phyloP scores from a whole-genome alignment of 2,113 vertebrate species.

The Alethe diademata region DNA sequence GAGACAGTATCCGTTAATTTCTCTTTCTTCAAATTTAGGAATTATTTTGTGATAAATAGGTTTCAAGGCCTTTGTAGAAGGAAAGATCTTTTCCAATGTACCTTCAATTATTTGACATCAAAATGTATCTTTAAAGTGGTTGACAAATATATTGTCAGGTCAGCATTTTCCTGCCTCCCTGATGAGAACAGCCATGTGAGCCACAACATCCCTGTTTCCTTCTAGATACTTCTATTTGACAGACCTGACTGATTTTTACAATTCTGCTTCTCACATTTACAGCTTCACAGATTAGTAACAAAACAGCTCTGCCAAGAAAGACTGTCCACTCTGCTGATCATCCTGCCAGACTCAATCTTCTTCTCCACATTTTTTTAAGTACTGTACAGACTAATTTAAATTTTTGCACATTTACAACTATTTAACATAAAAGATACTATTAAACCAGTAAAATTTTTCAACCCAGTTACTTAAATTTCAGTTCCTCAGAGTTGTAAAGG shows the following conservation, averaged over 20 bases:
- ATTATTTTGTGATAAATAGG: not conserved
- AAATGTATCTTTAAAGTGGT: not conserved
- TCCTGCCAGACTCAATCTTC: not conserved
- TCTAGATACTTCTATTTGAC: not conserved
- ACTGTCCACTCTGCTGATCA: not conserved
- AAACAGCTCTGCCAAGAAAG: not conserved
- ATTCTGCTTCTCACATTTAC: not conserved
- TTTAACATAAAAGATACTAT: not conserved
- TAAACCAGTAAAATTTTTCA: not conserved
- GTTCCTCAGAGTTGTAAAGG: not conserved
- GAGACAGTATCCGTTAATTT: not conserved
- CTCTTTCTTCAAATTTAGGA: not conserved
- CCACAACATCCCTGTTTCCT: not conserved
- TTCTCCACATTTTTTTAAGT: not conserved
- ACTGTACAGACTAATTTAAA: not conserved
- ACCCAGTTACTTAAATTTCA: not conserved
- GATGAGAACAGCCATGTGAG: not conserved
- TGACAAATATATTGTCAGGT: not conserved
- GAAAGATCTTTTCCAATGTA: not conserved
- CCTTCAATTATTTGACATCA: not conserved
- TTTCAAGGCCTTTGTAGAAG: not conserved
- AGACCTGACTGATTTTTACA: not conserved
- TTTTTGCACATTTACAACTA: not conserved
- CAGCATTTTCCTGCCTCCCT: not conserved
- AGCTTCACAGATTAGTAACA: not conserved